Percentiles rank a stretch among this genome's conserved stretches.
Evolutionary conservation across 1,140 invertebrate genomes (phyloP).

Genomic region (Lepidurus arcticus): DNA sequence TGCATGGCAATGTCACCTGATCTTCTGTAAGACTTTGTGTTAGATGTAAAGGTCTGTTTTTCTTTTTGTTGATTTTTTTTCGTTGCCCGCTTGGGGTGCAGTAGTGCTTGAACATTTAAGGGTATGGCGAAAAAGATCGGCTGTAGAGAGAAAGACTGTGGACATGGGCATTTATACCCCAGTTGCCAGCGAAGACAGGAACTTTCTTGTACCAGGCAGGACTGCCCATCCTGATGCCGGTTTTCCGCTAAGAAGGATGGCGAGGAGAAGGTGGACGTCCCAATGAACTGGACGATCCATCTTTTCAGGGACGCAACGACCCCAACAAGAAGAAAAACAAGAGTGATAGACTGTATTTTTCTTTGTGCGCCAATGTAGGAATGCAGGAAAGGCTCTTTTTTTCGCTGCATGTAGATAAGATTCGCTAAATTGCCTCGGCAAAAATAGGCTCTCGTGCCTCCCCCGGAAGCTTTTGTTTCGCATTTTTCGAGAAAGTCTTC

Average conservation of each 20-base stretch:
- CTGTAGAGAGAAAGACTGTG: no score
- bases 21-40: neutral
- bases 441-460: no score
- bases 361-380: neutral
- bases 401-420: neutral
- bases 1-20: slow-evolving; percentile 13
- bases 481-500: no score
- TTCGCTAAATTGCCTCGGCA: neutral
- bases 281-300: slow-evolving; percentile 4
- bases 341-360: neutral
- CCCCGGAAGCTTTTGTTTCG: no score
- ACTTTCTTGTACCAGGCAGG: no score
- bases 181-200: no score
- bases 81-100: no score
- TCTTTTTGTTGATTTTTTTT: no score
- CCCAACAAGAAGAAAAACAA: neutral
- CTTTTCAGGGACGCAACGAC: neutral
- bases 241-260: neutral
- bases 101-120: no score
- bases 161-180: no score
- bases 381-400: neutral
- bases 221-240: neutral
- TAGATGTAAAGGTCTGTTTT: neutral
- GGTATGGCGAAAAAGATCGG: no score
- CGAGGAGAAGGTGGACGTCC: neutral